phyloP scores from a whole-genome alignment of 2,113 vertebrate species.

The Laticauda colubrina region DNA sequence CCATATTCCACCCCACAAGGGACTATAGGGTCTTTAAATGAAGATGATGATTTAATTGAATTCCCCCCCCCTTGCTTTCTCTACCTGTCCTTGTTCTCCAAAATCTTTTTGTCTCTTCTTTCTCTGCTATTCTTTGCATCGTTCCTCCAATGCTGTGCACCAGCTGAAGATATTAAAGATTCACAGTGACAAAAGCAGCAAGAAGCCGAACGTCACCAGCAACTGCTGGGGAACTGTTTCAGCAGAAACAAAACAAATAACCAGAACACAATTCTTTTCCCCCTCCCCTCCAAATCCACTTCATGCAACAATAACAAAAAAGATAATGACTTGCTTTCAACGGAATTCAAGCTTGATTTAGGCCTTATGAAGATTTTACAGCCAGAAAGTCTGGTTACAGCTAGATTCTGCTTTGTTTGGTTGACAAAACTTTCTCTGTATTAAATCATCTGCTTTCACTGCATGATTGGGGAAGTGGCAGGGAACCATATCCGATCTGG shows the following conservation, averaged over 20 bases:
- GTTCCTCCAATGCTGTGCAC: conserved; percentile 52
- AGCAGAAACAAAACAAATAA: background rate
- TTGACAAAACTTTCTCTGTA: background rate
- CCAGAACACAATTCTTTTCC: background rate
- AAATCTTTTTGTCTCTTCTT: conserved; percentile 23
- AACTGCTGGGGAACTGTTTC: conserved; percentile 32
- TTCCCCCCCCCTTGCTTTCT: conserved; percentile 48
- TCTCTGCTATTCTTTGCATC: conserved; percentile 51
- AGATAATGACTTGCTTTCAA: background rate
- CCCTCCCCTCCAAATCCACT: background rate
- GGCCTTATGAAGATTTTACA: background rate
- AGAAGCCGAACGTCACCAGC: conserved; percentile 32
- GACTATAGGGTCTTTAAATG: no score
- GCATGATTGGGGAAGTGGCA: background rate
- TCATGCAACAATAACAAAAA: background rate
- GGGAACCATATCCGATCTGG: background rate
- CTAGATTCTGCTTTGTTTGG: background rate
- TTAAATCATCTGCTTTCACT: background rate
- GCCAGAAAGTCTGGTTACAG: background rate
- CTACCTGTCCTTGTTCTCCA: conserved; percentile 37
- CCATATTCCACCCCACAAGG: no score
- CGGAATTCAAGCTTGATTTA: background rate
- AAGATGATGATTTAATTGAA: conserved; percentile 47
- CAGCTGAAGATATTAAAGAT: conserved; percentile 51
- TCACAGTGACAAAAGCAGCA: conserved; percentile 60